Evolutionary conservation across 2,113 vertebrate species (phyloP).

Genomic region (Triplophysa tibetana): DNA sequence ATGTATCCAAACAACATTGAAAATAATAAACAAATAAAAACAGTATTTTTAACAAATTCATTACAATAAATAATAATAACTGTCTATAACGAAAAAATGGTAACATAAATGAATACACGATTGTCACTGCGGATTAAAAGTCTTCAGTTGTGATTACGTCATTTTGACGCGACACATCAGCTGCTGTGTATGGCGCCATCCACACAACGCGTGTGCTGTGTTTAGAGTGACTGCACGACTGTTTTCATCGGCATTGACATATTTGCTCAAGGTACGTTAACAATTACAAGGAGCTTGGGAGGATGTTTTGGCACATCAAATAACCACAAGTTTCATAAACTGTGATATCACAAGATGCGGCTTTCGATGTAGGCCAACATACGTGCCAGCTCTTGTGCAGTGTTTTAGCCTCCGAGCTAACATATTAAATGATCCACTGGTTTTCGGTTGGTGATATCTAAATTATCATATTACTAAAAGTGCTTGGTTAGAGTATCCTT

Average conservation of each 20-base stretch:
- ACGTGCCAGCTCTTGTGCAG: not conserved
- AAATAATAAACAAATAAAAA: no score
- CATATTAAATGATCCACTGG: not conserved
- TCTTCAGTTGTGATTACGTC: not conserved
- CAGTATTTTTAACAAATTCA: no score
- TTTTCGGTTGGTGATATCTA: not conserved
- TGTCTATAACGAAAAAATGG: no score
- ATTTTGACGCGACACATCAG: constrained; percentile 30
- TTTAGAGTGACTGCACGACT: constrained; percentile 28
- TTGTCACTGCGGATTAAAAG: no score
- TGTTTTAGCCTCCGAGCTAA: constrained; percentile 7
- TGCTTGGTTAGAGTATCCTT: not conserved
- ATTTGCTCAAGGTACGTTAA: constrained; percentile 40
- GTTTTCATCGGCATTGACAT: constrained; percentile 31
- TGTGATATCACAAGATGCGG: not conserved
- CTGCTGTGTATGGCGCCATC: constrained; percentile 52
- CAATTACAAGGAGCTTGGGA: not conserved
- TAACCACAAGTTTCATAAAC: no score
- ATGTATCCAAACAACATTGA: no score
- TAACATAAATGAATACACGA: no score
- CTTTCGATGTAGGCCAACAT: not conserved
- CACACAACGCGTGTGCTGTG: constrained; percentile 43
- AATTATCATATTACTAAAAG: not conserved
- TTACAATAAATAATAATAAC: no score
- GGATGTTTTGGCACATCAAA: not conserved